These are phyloP conservation scores for Nysson spinosus DNA, from an alignment of 2,888 invertebrate species.

Conservation along the genomic window DNA sequence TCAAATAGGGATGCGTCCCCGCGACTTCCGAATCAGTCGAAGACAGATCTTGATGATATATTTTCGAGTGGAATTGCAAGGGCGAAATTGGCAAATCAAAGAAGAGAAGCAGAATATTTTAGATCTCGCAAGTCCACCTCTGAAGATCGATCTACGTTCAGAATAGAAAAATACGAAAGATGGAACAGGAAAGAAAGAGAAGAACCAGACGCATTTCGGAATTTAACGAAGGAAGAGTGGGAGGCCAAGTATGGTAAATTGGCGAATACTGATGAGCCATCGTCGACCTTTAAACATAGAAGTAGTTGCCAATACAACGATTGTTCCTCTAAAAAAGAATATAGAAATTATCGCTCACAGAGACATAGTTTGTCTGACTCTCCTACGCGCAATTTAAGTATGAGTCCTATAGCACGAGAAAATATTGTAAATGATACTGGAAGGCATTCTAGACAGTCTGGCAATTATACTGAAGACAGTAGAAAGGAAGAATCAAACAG, in stretches of 20 bases:
- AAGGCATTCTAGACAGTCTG: not conserved
- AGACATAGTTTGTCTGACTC: conserved; percentile 33
- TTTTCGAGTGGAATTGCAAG: conserved; percentile 68
- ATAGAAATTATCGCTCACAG: not conserved
- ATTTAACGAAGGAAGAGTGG: conserved; percentile 75
- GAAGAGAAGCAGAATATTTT: not conserved
- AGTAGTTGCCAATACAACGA: conserved; percentile 7
- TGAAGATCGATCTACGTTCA: conserved; percentile 24
- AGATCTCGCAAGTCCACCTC: conserved; percentile 35
- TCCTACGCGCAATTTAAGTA: conserved; percentile 17
- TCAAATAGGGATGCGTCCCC: not conserved
- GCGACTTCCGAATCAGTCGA: conserved; percentile 25
- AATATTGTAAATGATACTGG: not conserved
- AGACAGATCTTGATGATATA: conserved; percentile 66
- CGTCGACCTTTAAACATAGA: conserved; percentile 4
- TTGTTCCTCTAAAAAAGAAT: conserved; percentile 10
- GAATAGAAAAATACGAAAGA: conserved; percentile 46
- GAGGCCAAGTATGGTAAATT: conserved; percentile 68
- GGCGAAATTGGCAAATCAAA: conserved; percentile 47
- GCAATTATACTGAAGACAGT: not conserved
- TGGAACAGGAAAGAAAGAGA: conserved; percentile 66
- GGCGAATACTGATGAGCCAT: conserved; percentile 5
- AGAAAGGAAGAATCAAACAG: conserved; percentile 3
- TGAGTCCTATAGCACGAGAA: conserved; percentile 18
- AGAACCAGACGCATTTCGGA: conserved; percentile 68